Percentiles rank a stretch among this genome's conserved stretches.
These are phyloP conservation scores for Uloborus plumipes DNA, from an alignment of 2,888 invertebrate genomes.

Conservation along the genomic window DNA sequence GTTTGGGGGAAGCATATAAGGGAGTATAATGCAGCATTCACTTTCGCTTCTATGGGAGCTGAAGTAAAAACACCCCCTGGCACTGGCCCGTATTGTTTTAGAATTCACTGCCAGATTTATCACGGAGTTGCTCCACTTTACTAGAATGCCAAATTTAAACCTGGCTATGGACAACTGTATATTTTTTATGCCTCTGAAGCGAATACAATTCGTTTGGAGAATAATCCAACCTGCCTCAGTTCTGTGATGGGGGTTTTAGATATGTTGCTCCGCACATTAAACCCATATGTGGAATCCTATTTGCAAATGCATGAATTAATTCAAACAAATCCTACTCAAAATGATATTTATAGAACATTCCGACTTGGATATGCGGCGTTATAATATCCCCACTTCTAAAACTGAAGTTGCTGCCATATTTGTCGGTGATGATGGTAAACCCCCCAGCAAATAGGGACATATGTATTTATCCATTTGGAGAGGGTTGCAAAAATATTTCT, in stretches of 20 bases:
- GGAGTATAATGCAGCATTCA: conserved; percentile 3
- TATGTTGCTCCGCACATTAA: conserved; percentile 35
- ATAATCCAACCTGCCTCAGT: conserved; percentile 25
- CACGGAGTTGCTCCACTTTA: conserved; percentile 61
- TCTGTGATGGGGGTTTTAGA: conserved; percentile 36
- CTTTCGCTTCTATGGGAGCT: conserved; percentile 60
- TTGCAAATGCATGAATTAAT: conserved; percentile 65
- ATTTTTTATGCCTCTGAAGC: conserved; percentile 64
- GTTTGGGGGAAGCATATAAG: background rate
- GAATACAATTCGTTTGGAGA: conserved; percentile 26
- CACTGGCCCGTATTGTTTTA: conserved; percentile 54
- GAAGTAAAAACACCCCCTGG: conserved; percentile 11
- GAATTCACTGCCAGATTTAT: conserved; percentile 66
- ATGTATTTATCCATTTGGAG: conserved; percentile 49
- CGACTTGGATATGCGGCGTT: conserved; percentile 12
- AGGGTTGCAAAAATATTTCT: conserved; percentile 20
- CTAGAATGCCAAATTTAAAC: conserved; percentile 6
- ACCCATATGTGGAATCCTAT: conserved; percentile 63
- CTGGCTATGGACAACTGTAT: conserved; percentile 57
- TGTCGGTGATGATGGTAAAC: conserved; percentile 54
- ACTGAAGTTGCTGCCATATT: conserved; percentile 56
- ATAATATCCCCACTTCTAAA: conserved; percentile 18
- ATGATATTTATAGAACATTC: conserved; percentile 14
- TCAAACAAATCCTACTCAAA: conserved; percentile 7
- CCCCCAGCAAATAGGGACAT: conserved; percentile 65